phyloP scores from a whole-genome alignment of 2,113 vertebrate species.

The Saccopteryx bilineata region DNA sequence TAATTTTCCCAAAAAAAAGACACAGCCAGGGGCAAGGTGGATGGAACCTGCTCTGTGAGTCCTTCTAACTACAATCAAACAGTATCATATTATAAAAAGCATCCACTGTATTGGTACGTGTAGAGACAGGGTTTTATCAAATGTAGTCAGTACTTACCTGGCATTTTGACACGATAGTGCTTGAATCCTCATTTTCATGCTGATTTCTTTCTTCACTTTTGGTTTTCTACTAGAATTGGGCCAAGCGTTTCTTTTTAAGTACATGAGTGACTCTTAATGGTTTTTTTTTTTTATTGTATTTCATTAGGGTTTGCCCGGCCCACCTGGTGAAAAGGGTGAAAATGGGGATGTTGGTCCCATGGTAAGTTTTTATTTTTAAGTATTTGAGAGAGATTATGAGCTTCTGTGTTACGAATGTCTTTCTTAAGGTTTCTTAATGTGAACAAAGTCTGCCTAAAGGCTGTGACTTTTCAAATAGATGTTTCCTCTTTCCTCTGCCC shows the following conservation, averaged over 20 bases:
- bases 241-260: background rate
- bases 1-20: background rate
- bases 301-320: constrained; percentile 95
- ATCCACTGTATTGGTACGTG: background rate
- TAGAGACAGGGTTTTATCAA: background rate
- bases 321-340: constrained; percentile 98
- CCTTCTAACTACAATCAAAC: background rate
- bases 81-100: background rate
- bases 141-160: background rate
- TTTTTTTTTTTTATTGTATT: constrained; percentile 27
- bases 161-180: background rate
- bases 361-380: constrained; percentile 87
- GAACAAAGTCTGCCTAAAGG: background rate
- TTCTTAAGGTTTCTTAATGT: background rate
- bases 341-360: constrained; percentile 98
- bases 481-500: rapidly evolving
- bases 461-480: background rate
- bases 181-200: background rate
- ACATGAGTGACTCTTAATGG: background rate
- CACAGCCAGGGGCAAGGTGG: background rate
- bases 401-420: background rate
- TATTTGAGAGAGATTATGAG: background rate
- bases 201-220: background rate
- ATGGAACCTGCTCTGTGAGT: background rate
- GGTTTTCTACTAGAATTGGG: background rate